Base-by-base conservation (phyloP, 1,140 invertebrate genomes). In the Drosophila ohnishii region DNA sequence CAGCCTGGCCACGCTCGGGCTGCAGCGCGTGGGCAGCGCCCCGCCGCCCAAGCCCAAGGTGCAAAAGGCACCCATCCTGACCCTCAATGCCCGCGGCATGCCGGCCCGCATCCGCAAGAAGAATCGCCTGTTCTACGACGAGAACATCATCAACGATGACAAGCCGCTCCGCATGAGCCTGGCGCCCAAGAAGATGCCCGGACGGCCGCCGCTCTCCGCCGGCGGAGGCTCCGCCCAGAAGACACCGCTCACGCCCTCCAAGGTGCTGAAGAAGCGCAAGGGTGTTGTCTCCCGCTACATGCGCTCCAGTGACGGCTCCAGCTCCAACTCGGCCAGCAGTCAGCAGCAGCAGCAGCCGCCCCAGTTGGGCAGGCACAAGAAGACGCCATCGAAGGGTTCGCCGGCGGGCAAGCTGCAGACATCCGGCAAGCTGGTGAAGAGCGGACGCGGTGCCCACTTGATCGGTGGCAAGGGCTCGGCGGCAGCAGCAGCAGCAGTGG, bases 121-220 rank as follows among this genome's bases (percentile, higher is more conserved):
- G 87, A 98, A 98, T 92, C 95, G 95, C 84, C 93, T 97, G 48
- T 98, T 98, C 92, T 98, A 95, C 92, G 97, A 98, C 92, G 97
- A 98, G 92, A 96, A 98, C 89, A 95, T 97, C 85, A 95, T 98
- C 40, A 97, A 96, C 92, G 93, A 94, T 50, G 95, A 95, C 84
- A 94, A 94, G 64, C 95, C 95, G 78, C 94, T 95, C 45, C 93
- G 95, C 62, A 95, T 94, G 79, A 86, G 89, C 28, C 90, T 93
- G 55, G 92, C 93, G 22, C 91, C 93, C 3, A 90, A 93, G 28
- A 94, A 94, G 64, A 64, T 77, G 42, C 42, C 80, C 1, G 63
- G 69, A 1, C 56, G 83, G 1, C 75, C 75, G 14, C 65, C 75
- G 10, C 58, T 65, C 19, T 56, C 51, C 16, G 75, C 58, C 28